Evolutionary conservation across 2,113 vertebrate genomes (phyloP), one percentile per base, ranked within the genome.

Genomic region (Cacatua alba): DNA sequence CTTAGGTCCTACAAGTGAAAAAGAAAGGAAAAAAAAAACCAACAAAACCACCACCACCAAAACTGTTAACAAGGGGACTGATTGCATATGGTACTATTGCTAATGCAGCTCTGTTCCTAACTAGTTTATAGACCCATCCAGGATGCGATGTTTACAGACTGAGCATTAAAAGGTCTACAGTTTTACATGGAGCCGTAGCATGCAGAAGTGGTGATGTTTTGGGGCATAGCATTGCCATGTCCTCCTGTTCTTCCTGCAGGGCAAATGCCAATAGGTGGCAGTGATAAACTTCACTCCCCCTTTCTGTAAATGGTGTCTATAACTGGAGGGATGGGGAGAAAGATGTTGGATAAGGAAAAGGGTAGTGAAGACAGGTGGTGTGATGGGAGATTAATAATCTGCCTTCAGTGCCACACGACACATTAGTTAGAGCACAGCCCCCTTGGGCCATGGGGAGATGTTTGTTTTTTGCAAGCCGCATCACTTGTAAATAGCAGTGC

Each of bases 301-400:
- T 90, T 86, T 74, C 77, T 90, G 83, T 91, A 62, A 88, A 69
- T 11, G 16, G 51, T 52, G 13, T 86, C 46, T 29, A 39, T 67
- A 78, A 71, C 88, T n/a, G 24, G 74, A 96, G 39, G 81, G 88
- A 82, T 76, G 74, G 75, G 74, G 33, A 90, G 62, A 28, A 85
- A 89, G 74, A 44, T 82, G 53, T 3, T 79, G 82, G 83, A 25
- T 68, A 68, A 68, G 77, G 69, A 60, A 84, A 85, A 84, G 77
- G 89, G 86, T 88, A 95, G 44, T 92, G 39, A 29, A 77, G 91
- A 90, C 97, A 98, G 94, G 96, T 97, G 95, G 89, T 95, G 97
- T 96, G 95, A 95, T 91, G 72, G 78, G 90, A 98, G 97, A 98
- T 98, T 98, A 98, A 98, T 98, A 97, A 97, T 95, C 75, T 94